phyloP scores from a whole-genome alignment of 2,797 vertebrate species.

The Neosilurus hyrtlii region DNA sequence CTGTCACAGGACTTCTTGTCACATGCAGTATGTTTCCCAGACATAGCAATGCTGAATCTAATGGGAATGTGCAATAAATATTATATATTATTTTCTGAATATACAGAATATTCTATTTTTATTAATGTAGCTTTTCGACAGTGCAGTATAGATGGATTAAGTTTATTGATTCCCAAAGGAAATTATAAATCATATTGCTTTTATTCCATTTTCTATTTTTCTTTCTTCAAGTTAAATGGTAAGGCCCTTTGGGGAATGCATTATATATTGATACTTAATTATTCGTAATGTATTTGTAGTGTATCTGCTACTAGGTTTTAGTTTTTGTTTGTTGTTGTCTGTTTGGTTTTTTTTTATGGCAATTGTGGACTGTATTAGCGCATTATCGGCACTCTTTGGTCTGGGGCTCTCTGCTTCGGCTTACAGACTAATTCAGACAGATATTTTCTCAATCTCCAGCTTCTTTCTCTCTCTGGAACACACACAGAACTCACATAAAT shows the following conservation, averaged over 20 bases:
- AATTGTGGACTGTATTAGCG: too few species aligned
- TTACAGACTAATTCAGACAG: too few species aligned
- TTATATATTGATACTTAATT: background rate
- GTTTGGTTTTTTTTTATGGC: too few species aligned
- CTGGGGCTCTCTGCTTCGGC: too few species aligned
- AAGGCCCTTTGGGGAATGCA: background rate
- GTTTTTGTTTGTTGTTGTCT: too few species aligned
- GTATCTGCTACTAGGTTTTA: background rate
- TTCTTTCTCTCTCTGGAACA: too few species aligned
- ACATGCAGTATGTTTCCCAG: slow-evolving; percentile 78
- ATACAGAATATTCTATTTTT: background rate
- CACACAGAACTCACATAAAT: too few species aligned
- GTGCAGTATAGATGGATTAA: background rate
- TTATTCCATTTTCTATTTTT: too few species aligned
- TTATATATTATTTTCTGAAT: background rate
- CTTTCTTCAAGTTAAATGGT: background rate
- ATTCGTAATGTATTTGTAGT: background rate
- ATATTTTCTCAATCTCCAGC: too few species aligned
- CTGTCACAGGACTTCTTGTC: slow-evolving; percentile 72
- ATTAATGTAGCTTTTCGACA: background rate
- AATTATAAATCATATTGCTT: too few species aligned
- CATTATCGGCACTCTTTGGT: too few species aligned
- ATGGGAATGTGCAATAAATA: background rate
- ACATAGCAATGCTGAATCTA: slow-evolving; percentile 24
- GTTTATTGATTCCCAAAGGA: too few species aligned